phyloP scores from a whole-genome alignment of 2,888 invertebrate species.

The Dryadula phaetusa region DNA sequence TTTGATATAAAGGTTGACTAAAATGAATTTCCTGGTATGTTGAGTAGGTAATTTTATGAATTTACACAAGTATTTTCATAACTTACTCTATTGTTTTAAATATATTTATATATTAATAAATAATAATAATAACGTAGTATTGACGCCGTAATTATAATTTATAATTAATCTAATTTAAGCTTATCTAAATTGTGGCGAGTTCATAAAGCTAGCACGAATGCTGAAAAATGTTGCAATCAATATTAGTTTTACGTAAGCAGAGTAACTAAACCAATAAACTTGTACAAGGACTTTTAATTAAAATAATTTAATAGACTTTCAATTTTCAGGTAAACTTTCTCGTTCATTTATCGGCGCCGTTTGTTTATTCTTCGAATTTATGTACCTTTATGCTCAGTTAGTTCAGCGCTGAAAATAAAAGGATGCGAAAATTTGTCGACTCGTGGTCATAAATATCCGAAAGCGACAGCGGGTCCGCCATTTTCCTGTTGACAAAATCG shows the following conservation, averaged over 20 bases:
- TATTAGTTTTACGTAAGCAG: slow-evolving; percentile 9
- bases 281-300: slow-evolving; percentile 43
- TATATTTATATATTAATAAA: no score
- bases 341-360: slow-evolving; percentile 50
- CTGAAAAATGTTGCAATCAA: not conserved
- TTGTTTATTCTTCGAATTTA: slow-evolving; percentile 67
- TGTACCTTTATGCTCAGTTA: slow-evolving; percentile 70
- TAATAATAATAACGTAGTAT: no score
- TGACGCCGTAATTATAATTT: no score
- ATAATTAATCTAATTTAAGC: no score
- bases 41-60: not conserved
- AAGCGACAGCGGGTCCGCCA: slow-evolving; percentile 77
- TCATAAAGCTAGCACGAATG: no score
- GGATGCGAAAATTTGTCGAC: slow-evolving; percentile 75
- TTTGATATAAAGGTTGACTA: slow-evolving; percentile 13
- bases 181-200: no score
- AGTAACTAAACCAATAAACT: slow-evolving; percentile 34
- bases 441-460: slow-evolving; percentile 75
- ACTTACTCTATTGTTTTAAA: no score
- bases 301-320: slow-evolving; percentile 42
- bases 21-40: slow-evolving; percentile 8
- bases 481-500: slow-evolving; percentile 83
- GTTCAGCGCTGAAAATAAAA: slow-evolving; percentile 71
- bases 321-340: slow-evolving; percentile 46
- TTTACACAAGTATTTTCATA: not conserved